Percentiles rank a stretch among this genome's conserved stretches.
Conservation (phyloP, 2,888 invertebrate genomes). For the Drosophila longiperda region DNA sequence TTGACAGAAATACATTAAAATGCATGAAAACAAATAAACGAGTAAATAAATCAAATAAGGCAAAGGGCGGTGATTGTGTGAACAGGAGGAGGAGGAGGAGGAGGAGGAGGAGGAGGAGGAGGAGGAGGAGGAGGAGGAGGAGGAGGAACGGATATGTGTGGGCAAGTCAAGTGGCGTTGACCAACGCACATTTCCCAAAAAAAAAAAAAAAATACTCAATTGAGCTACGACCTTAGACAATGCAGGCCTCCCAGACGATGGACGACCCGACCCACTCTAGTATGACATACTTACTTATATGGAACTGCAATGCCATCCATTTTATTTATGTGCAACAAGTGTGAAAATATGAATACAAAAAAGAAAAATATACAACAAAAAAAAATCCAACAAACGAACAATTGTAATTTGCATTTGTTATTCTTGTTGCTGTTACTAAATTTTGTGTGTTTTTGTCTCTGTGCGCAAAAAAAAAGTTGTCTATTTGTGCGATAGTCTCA, state of each 20-base stretch:
- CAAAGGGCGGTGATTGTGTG: constrained; percentile 24
- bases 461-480: constrained; percentile 20
- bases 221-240: constrained; percentile 39
- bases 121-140: background rate
- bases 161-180: constrained; percentile 3
- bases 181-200: constrained; percentile 19
- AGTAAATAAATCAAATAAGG: constrained; percentile 56
- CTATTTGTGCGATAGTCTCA: constrained; percentile 33
- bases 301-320: constrained; percentile 36
- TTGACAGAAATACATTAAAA: constrained; percentile 62
- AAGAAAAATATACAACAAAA: background rate
- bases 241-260: constrained; percentile 12
- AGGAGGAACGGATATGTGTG: background rate
- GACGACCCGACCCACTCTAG: background rate
- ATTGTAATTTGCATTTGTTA: constrained; percentile 45
- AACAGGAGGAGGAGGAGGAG: background rate
- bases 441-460: constrained; percentile 40
- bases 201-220: constrained; percentile 23
- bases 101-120: too few relatives aligned
- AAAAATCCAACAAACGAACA: constrained; percentile 5
- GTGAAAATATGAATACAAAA: constrained; percentile 21
- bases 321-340: constrained; percentile 47
- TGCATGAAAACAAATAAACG: constrained; percentile 56
- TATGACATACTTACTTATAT: constrained; percentile 7
- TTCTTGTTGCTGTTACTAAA: constrained; percentile 38